Percentiles rank a stretch among this genome's conserved stretches.
Conservation (phyloP, 2,888 invertebrate genomes). For the Chirona hameri region DNA sequence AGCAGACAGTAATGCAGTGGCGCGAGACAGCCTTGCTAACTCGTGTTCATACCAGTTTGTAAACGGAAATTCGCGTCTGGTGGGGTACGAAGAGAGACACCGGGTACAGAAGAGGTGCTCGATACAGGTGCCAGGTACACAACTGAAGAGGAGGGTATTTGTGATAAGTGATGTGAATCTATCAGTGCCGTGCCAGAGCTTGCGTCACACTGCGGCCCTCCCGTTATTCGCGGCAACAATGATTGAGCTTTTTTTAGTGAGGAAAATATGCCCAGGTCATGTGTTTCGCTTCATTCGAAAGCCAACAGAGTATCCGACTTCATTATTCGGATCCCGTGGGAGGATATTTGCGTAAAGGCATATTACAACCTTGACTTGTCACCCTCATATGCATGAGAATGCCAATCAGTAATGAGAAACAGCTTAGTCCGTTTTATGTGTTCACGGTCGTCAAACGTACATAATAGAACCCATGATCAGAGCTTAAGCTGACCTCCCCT, state of each 20-base stretch:
- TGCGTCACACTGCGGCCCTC: background rate
- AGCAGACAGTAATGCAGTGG: too few species aligned
- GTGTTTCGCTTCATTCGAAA: background rate
- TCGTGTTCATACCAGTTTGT: too few species aligned
- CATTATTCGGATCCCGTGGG: background rate
- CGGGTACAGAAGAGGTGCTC: too few species aligned
- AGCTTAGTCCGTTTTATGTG: background rate
- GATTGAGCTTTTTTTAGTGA: too few species aligned
- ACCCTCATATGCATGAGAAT: slow-evolving; percentile 1
- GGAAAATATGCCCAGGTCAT: too few species aligned
- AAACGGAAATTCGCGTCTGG: too few species aligned
- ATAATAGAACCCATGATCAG: too few species aligned
- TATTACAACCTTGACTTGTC: background rate
- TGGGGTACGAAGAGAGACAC: too few species aligned
- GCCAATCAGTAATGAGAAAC: background rate
- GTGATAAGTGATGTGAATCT: background rate
- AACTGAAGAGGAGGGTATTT: background rate
- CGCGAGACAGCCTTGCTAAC: too few species aligned
- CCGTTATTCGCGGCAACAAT: background rate
- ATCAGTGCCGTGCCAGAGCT: background rate
- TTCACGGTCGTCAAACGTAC: too few species aligned
- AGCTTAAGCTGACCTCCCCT: too few species aligned
- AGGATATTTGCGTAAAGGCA: background rate
- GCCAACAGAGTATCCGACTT: background rate
- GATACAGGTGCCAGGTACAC: background rate